A percentile compares a stretch with the other conserved stretches of the same genome.
These are phyloP conservation scores for Samia ricini DNA, from an alignment of 1,140 invertebrate species.

Conservation along the genomic window DNA sequence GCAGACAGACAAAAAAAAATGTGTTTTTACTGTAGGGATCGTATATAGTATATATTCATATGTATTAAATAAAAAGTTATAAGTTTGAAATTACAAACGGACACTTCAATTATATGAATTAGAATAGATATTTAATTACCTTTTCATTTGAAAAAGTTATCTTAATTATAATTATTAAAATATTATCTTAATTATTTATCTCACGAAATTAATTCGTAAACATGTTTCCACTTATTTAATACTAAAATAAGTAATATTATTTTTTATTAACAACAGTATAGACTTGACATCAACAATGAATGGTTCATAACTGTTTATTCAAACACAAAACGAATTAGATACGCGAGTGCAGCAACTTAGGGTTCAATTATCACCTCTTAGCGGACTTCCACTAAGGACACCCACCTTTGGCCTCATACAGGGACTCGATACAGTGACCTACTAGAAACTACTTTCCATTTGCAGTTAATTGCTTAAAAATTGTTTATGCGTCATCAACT, in stretches of 20 bases:
- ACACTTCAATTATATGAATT: too few relatives aligned
- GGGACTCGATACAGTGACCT: constrained; percentile 41
- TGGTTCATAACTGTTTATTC: constrained; percentile 38
- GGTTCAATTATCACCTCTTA: constrained; percentile 48
- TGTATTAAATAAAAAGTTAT: too few relatives aligned
- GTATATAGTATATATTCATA: too few relatives aligned
- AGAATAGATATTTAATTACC: too few relatives aligned
- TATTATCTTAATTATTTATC: too few relatives aligned
- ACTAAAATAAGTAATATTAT: not conserved
- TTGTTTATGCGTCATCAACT: not conserved
- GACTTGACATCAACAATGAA: constrained; percentile 30
- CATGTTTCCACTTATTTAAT: not conserved
- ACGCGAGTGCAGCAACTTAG: constrained; percentile 47
- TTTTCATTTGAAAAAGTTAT: too few relatives aligned
- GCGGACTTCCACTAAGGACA: constrained; percentile 32
- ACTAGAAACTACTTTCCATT: constrained; percentile 10
- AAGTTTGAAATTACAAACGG: too few relatives aligned
- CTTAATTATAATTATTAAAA: too few relatives aligned
- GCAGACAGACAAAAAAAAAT: too few relatives aligned
- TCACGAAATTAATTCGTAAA: too few relatives aligned
- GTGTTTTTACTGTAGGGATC: too few relatives aligned
- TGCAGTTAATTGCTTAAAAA: constrained; percentile 4
- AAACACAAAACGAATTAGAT: constrained; percentile 47
- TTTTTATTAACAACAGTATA: constrained; percentile 8
- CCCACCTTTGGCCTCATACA: constrained; percentile 42